Base-by-base conservation (phyloP, 2,888 invertebrate species). In the Amblyteles armatorius region DNA sequence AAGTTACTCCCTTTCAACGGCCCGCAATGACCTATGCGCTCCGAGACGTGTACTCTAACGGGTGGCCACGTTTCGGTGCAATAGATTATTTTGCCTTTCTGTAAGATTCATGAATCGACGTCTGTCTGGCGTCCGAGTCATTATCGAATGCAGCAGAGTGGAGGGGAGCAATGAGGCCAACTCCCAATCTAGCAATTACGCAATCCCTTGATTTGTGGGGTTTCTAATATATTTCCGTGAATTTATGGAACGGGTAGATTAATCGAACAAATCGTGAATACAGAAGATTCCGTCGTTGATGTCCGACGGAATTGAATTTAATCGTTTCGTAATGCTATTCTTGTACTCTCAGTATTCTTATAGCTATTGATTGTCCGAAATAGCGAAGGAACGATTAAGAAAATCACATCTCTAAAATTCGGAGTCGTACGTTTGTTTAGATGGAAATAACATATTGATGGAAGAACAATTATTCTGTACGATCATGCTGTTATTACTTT, bases 1-100 rank as follows among this genome's bases (percentile, higher is more conserved):
- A 94, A 94, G 90, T 94, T 93, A 93, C 93, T 93, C 92, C 92
- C 92, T 93, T 92, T 93, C 93, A 92, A 90, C 93, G 89, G 67
- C n/a, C 90, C 91, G 89, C 91, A 92, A 93, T 93, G 92, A 93
- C 91, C 92, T 91, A 91, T 91, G 92, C 90, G 90, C 90, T 72
- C 89, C 90, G 82, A 55, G 90, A 92, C 90, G 91, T 89, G 91
- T 91, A 89, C 89, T 89, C 63, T 90, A 91, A 87, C 90, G 90
- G 88, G 90, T 90, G 90, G 88, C 87, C 44, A 19, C 19, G 67
- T 77, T 72, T 48, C 22, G 2, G 11, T 13, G 44, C 36, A 19
- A 65, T 71, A 19, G 22, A 52, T 82, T 52, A 65, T 67, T 72
- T 33, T 9, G n/a, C 11, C n/a, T n/a, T 50, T 36, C 16, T 48